Base-by-base conservation (phyloP, 1,140 invertebrate species). In the Scaptodrosophila lebanonensis region DNA sequence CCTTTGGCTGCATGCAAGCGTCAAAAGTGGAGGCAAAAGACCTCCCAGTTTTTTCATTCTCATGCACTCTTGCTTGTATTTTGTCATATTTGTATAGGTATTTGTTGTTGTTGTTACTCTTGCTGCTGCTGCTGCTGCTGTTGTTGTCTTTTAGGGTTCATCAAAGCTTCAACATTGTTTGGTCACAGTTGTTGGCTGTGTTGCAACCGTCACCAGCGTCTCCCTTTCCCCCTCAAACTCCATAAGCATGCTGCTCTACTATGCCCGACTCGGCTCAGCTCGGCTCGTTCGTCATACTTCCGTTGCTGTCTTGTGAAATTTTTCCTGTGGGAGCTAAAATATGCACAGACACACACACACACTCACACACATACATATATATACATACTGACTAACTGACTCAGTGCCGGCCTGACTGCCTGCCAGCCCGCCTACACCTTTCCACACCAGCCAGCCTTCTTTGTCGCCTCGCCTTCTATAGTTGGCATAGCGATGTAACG, bases 111-210 rank as follows among this genome's bases (percentile, higher is more conserved):
- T 20, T 44, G 32, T 42, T 61, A 17, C 44, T 57, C 17, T 38
- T 51, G 25, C 25, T 49, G 51, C 33, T 67, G 49, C 22, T 64
- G 36, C 15, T 61, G 50, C 16, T 33, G 51, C 49, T 66, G 63
- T 68, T 68, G 68, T 66, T 75, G 75, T 68, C 48, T 36, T 79
- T 79, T 66, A 79, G 67, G 75, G 75, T 82, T 82, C 75, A 82
- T 83, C 75, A 82, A 82, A 83, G 75, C 75, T 66, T 67, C 76
- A 82, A 83, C 75, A 82, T 75, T 82, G 75, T 82, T 79, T 82
- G 76, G 76, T 70, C 76, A 75, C 76, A 75, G 72, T 77, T 77
- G 72, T 76, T 76, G 71, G 70, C 48, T 62, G 70, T 60, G 16
- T 32, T 57, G 22, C 58, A 49, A 4, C 12, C 11, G 8, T 11